Evolutionary conservation across 2,797 vertebrate genomes (phyloP).

Genomic region (Aselliscus stoliczkanus): DNA sequence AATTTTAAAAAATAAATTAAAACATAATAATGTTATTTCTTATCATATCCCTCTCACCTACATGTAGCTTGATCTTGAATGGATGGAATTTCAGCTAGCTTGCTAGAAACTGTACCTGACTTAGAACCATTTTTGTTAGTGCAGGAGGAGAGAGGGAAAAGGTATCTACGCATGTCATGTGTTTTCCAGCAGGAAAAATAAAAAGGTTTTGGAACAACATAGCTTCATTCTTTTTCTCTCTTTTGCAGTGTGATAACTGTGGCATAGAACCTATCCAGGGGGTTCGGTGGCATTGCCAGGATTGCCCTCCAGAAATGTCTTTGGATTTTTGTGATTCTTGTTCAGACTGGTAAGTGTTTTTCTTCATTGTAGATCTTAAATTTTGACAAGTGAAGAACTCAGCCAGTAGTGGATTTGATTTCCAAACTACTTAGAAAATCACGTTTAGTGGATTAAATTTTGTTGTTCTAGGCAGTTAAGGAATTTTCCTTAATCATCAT

Average conservation of each 20-base stretch:
- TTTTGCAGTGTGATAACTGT: slow-evolving; percentile 92
- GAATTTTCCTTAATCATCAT: background rate
- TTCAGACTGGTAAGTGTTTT: slow-evolving; percentile 93
- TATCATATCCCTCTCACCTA: background rate
- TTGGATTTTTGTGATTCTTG: slow-evolving; percentile 97
- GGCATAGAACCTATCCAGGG: slow-evolving; percentile 95
- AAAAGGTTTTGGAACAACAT: background rate
- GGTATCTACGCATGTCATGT: background rate
- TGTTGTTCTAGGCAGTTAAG: background rate
- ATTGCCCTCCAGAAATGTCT: slow-evolving; percentile 92
- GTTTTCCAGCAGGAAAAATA: background rate
- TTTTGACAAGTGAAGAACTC: background rate
- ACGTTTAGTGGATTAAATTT: background rate
- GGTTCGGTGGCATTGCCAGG: slow-evolving; percentile 96
- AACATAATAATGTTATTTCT: background rate
- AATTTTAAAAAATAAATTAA: background rate
- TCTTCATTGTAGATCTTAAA: background rate
- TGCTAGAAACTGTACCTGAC: background rate
- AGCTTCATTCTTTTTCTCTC: background rate
- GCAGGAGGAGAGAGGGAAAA: background rate
- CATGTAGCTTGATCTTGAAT: background rate
- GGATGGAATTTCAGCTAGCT: background rate
- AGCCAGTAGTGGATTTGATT: slow-evolving; percentile 6
- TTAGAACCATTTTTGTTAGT: background rate
- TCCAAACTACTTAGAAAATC: background rate